phyloP scores from a whole-genome alignment of 2,888 invertebrate genomes.

The Metacarcinus magister region DNA sequence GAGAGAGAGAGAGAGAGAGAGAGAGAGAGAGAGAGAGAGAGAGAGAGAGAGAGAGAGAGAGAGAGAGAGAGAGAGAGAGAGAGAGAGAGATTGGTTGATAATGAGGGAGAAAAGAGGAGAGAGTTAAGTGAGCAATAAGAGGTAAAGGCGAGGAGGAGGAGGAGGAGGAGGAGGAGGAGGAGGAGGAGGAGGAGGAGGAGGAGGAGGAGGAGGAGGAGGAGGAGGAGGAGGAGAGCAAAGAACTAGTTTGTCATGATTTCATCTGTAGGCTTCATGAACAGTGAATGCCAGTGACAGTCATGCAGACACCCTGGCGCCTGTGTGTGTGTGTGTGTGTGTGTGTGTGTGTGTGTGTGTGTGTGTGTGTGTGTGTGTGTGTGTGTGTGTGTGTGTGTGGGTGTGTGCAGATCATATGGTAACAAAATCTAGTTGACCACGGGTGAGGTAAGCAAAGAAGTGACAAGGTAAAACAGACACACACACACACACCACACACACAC shows the following conservation, averaged over 20 bases:
- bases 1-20: too few relatives aligned
- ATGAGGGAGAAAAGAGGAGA: not conserved
- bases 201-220: not conserved
- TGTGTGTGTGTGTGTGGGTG: slow-evolving; percentile 8
- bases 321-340: not conserved
- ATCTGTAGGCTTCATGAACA: not conserved
- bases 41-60: not conserved
- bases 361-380: slow-evolving; percentile 30
- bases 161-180: too few relatives aligned
- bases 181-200: not conserved
- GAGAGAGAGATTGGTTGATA: not conserved
- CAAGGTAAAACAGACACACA: not conserved
- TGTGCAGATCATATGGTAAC: not conserved
- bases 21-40: not conserved
- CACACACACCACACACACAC: too few relatives aligned
- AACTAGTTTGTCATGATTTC: not conserved
- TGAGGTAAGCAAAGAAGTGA: not conserved
- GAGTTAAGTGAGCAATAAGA: not conserved
- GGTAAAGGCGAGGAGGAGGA: not conserved
- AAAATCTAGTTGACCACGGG: not conserved
- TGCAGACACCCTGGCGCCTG: not conserved
- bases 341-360: slow-evolving; percentile 26
- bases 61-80: not conserved
- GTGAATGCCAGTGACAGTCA: not conserved
- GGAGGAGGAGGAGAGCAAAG: slow-evolving; percentile 37